Conservation (phyloP, 2,888 invertebrate genomes). For the Zygaena filipendulae region DNA sequence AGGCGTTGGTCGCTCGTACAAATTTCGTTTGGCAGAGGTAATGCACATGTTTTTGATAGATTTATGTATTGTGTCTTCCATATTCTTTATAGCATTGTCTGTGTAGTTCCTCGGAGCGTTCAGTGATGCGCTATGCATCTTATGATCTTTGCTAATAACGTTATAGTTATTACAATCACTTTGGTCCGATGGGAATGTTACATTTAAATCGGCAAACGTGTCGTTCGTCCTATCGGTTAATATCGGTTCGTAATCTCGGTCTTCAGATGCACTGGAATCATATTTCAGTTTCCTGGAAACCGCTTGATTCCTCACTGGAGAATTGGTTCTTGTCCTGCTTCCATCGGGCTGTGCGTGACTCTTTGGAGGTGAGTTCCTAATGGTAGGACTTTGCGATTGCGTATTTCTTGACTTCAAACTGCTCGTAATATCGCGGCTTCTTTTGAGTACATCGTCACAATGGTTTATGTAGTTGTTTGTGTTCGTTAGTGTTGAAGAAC, state of each 20-base stretch:
- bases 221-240: slow-evolving; percentile 60
- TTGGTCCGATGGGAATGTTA: slow-evolving; percentile 52
- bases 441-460: slow-evolving; percentile 42
- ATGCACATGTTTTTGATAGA: slow-evolving; percentile 25
- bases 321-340: slow-evolving; percentile 30
- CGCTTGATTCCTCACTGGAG: slow-evolving; percentile 26
- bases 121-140: no score
- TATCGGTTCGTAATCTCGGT: slow-evolving; percentile 39
- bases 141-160: no score
- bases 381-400: no score
- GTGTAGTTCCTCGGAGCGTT: no score
- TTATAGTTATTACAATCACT: slow-evolving; percentile 26
- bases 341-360: slow-evolving; percentile 21
- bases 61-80: slow-evolving; percentile 28
- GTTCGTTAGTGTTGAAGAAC: slow-evolving; percentile 35
- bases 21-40: slow-evolving; percentile 14
- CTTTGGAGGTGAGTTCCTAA: no score
- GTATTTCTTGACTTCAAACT: slow-evolving; percentile 27
- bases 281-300: slow-evolving; percentile 39
- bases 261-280: slow-evolving; percentile 40
- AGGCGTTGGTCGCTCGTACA: slow-evolving; percentile 23
- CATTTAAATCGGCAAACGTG: slow-evolving; percentile 56
- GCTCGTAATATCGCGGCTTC: slow-evolving; percentile 41
- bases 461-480: slow-evolving; percentile 42
- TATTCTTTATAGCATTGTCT: slow-evolving; percentile 27